A percentile compares a stretch with the other conserved stretches of the same genome.
phyloP scores from a whole-genome alignment of 1,140 invertebrate species.

The Caerostris darwini region DNA sequence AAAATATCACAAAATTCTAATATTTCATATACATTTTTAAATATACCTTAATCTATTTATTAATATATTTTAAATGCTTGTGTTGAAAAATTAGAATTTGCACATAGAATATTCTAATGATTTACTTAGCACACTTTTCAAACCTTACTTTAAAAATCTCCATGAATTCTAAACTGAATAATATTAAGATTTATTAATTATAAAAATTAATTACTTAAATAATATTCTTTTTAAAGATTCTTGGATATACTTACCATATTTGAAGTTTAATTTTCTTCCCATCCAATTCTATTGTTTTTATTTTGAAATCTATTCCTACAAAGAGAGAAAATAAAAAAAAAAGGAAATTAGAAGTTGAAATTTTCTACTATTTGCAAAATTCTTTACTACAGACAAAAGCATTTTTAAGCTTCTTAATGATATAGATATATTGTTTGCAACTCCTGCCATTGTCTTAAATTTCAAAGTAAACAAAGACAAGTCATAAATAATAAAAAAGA shows the following conservation, averaged over 20 bases:
- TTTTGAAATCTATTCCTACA: conserved; percentile 99
- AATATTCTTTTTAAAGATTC: background rate
- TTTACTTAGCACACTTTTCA: too few species aligned
- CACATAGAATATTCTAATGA: too few species aligned
- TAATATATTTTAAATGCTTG: too few species aligned
- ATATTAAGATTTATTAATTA: background rate
- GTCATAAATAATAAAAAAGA: background rate
- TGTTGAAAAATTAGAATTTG: too few species aligned
- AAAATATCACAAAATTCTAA: too few species aligned
- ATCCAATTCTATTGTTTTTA: conserved; percentile 98
- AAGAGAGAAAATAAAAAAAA: background rate
- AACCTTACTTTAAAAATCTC: too few species aligned
- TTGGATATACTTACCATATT: conserved; percentile 89
- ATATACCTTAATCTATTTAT: too few species aligned
- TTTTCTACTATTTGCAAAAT: too few species aligned
- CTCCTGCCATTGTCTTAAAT: background rate
- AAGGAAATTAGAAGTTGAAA: background rate
- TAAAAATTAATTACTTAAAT: background rate
- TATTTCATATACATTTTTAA: too few species aligned
- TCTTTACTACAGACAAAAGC: too few species aligned
- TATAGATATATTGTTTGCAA: background rate
- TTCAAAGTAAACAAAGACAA: background rate
- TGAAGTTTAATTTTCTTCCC: conserved; percentile 99
- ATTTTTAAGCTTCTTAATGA: too few species aligned
- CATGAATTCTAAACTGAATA: too few species aligned